Evolutionary conservation across 23 tunicate genomes (phyloP).

Genomic region (Trididemnum miniatum): DNA sequence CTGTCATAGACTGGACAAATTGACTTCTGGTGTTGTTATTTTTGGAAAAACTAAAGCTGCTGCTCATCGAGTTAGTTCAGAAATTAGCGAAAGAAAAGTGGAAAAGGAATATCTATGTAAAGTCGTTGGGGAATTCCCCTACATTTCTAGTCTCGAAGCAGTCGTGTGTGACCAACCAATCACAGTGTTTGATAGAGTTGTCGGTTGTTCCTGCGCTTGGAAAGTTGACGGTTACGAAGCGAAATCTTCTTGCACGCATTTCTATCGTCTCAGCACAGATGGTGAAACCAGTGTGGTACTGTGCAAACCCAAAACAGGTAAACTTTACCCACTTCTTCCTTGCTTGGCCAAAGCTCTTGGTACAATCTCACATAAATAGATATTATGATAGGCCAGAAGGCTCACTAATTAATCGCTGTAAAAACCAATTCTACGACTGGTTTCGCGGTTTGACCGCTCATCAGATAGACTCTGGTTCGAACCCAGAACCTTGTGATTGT

Average conservation of each 20-base stretch:
- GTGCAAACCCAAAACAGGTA: slow-evolving; percentile 92
- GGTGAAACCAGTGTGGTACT: slow-evolving; percentile 68
- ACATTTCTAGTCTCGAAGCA: neutral
- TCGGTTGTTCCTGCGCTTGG: slow-evolving; percentile 63
- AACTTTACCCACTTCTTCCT: too few relatives aligned
- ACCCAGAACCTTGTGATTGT: too few relatives aligned
- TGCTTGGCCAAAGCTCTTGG: too few relatives aligned
- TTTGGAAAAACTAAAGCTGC: slow-evolving; percentile 81
- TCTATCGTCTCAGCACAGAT: slow-evolving; percentile 50
- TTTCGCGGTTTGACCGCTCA: too few relatives aligned
- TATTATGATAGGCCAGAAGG: too few relatives aligned
- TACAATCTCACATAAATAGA: too few relatives aligned
- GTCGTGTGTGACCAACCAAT: slow-evolving; percentile 62
- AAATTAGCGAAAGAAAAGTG: slow-evolving; percentile 67
- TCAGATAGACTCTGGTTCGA: too few relatives aligned
- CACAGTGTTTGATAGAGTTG: slow-evolving; percentile 40
- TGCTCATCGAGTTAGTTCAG: slow-evolving; percentile 39
- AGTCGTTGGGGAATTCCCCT: slow-evolving; percentile 93
- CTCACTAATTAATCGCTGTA: too few relatives aligned
- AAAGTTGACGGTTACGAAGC: slow-evolving; percentile 36
- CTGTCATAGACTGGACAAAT: slow-evolving; percentile 80
- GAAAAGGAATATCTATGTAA: slow-evolving; percentile 90
- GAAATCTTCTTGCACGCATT: slow-evolving; percentile 62
- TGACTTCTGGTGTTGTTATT: slow-evolving; percentile 89
- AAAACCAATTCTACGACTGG: too few relatives aligned